Base-by-base conservation (phyloP, 92 coral and sea anemone genomes). In the Porites lobata region DNA sequence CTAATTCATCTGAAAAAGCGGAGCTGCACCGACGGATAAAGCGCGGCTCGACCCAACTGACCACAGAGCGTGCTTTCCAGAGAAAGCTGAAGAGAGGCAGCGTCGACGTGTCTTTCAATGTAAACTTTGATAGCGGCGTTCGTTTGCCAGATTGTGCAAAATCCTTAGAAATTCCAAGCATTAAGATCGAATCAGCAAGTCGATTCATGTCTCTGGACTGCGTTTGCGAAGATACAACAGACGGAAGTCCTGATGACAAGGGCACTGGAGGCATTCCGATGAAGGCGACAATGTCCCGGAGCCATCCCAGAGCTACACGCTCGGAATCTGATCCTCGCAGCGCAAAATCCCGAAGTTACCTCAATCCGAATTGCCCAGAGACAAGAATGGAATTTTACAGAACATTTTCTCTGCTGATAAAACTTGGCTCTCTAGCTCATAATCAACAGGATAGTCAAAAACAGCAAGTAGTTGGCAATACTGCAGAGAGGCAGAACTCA, bases 351-450 rank as follows among this genome's bases (percentile, higher is more conserved):
- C 80, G 75, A 62, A 76, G 52, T 87, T 85, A 59, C 56, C 82
- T 72, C 19, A 82, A 76, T 57, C 85, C 94, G 0, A 68, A 63
- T 69, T 94, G 98, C 47, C 96, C 96, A 9, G 92, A 92, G 66
- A 81, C 90, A 18, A 90, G 98, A 74, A 93, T 91, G 77, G 92
- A 96, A 26, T 96, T 96, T 72, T 91, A 93, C 62, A 92, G 93
- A 67, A 96, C 99, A 29, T 91, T 96, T 80, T 95, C 93, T 73
- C 77, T 95, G 78, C 84, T 96, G 47, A 90, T 96, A 7, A 94
- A 96, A 67, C 92, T 96, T 15, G 98, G 99, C 15, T 94, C 95
- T 22, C 92, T 87, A n/a, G 95, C 98, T 17, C 92, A 87, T 21
- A 91, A 95, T 58, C 98, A 95, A 52, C 89, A 79, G 52, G 98